Conservation (phyloP, 2,113 vertebrate species). For the Saiga tatarica region DNA sequence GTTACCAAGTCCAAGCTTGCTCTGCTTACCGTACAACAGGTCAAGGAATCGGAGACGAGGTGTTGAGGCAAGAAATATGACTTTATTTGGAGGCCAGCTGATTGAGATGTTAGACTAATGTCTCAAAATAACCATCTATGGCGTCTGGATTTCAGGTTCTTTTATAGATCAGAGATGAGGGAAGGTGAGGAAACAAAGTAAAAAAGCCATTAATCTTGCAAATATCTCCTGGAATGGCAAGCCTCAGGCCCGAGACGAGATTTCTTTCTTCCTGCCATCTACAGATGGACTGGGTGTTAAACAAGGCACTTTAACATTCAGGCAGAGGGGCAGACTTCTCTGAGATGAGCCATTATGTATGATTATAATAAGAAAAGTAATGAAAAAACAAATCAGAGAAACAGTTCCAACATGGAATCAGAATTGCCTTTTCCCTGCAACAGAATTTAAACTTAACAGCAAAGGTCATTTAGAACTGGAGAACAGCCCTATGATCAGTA, state of each 20-base stretch:
- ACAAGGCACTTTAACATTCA: not conserved
- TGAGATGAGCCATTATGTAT: not conserved
- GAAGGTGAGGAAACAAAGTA: not conserved
- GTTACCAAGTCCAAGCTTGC: not conserved
- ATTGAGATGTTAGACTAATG: not conserved
- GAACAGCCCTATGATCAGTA: too few relatives aligned
- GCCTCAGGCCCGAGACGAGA: not conserved
- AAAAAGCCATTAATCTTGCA: not conserved
- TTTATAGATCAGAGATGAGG: not conserved
- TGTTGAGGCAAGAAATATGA: not conserved
- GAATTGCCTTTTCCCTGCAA: not conserved
- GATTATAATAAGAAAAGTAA: not conserved
- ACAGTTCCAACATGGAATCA: not conserved
- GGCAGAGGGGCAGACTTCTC: not conserved
- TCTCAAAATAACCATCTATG: not conserved
- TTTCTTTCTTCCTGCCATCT: not conserved
- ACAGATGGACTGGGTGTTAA: not conserved
- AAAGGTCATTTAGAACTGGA: not conserved
- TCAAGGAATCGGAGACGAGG: not conserved
- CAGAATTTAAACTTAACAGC: not conserved
- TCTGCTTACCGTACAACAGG: not conserved
- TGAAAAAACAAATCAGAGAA: not conserved
- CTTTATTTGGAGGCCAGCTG: not conserved
- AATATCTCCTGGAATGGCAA: not conserved
- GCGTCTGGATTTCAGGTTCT: not conserved